Conservation (phyloP, 2,113 vertebrate genomes). For the Thunnus maccoyii region DNA sequence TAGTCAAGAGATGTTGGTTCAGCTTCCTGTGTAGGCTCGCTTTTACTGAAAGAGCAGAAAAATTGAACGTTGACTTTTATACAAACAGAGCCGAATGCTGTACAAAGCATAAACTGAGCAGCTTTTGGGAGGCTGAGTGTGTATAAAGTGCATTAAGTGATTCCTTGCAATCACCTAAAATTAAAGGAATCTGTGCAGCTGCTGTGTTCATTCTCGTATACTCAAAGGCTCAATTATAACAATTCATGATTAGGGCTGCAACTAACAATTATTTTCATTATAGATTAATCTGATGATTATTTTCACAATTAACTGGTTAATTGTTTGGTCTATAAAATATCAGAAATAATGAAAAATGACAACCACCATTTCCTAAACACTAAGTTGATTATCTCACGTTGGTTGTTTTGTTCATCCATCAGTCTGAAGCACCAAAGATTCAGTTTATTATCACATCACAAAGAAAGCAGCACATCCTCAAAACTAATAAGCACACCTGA, state of each 20-base stretch:
- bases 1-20: slow-evolving; percentile 12
- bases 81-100: slow-evolving; percentile 5
- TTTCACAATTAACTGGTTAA: too few relatives aligned
- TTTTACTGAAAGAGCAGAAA: slow-evolving; percentile 33
- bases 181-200: slow-evolving; percentile 26
- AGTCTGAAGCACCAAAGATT: too few relatives aligned
- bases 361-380: too few relatives aligned
- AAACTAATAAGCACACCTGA: too few relatives aligned
- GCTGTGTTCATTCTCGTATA: neutral
- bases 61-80: slow-evolving; percentile 11
- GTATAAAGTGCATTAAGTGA: slow-evolving; percentile 34
- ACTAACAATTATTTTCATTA: too few relatives aligned
- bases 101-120: slow-evolving; percentile 28
- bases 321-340: too few relatives aligned
- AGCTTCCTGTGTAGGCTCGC: neutral
- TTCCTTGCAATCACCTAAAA: slow-evolving; percentile 40
- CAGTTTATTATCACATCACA: too few relatives aligned
- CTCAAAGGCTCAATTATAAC: neutral
- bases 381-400: too few relatives aligned
- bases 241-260: neutral
- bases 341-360: too few relatives aligned
- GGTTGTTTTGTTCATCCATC: too few relatives aligned
- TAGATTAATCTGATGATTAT: too few relatives aligned
- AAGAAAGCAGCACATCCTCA: too few relatives aligned
- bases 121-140: slow-evolving; percentile 45